Base-by-base conservation (phyloP, 92 coral and sea anemone species). In the Epizoanthus stellaris region DNA sequence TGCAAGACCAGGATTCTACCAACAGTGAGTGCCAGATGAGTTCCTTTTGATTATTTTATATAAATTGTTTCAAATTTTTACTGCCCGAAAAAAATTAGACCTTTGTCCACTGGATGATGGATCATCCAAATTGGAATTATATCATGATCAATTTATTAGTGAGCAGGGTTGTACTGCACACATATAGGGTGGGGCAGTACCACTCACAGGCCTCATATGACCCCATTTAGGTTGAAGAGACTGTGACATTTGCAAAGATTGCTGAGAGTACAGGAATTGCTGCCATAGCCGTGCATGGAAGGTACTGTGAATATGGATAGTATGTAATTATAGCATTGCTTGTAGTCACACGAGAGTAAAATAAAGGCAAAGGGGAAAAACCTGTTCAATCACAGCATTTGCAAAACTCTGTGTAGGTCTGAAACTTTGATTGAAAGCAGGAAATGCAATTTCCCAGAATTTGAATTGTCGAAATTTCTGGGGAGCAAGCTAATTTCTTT, bases 1-100 rank as follows among this genome's bases (percentile, higher is more conserved):
- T 97, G 99, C 90, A 97, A 97, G 74, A 97, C 93, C 59, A 87
- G 99, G 76, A 97, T 97, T 82, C 68, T 97, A 47, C 98, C 99
- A 43, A 93, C 99, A 11, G 99, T 97, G 71, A 93, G 99, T 81
- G 16, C 15, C 8, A 4, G 6, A 5, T 54, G 23, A 47, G 6
- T 20, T 43, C 16, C 0, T 14, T 36, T 12, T 9, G 15, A 17
- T 6, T 42, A 5, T 3, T 13, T 25, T 8, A 36, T 39, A 16
- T 3, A 79, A 61, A 2, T n/a, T 34, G 19, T 5, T 64, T 19
- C 8, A 17, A 4, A 1, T 62, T 62, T 19, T 34, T 80, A 49
- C 56, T 49, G 56, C 14, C 56, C 14, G 6, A n/a, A 13, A 49
- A 66, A 36, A 0, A 10, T 9, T 0, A 36, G 12, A 66, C 34